These are phyloP conservation scores for Calyptomena viridis DNA, from an alignment of 2,113 vertebrate genomes.

Conservation along the genomic window DNA sequence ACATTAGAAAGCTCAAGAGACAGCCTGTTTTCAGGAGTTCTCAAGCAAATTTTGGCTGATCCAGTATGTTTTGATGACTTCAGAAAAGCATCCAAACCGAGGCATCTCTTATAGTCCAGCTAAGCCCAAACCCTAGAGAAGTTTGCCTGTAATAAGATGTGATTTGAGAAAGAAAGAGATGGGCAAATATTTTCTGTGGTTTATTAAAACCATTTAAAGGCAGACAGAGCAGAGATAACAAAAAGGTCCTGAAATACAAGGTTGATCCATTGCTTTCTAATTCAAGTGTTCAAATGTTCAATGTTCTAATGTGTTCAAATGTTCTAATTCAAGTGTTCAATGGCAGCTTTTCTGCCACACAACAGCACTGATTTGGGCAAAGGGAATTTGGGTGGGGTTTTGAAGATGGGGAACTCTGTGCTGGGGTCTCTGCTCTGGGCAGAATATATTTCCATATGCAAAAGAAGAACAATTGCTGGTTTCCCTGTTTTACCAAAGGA, in stretches of 20 bases:
- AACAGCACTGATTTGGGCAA: not conserved
- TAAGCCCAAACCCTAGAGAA: not conserved
- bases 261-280: not conserved
- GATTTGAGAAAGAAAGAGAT: not conserved
- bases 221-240: not conserved
- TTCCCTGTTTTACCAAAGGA: not conserved
- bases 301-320: not conserved
- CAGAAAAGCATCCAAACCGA: slow-evolving; percentile 10
- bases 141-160: not conserved
- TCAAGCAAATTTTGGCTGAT: slow-evolving; percentile 32
- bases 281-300: not conserved
- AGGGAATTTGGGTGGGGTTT: not conserved
- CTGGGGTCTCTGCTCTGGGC: not conserved
- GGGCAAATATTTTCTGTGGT: not conserved
- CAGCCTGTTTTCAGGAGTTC: slow-evolving; percentile 35
- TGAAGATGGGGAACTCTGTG: not conserved
- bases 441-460: not conserved
- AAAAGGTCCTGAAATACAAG: not conserved
- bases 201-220: not conserved
- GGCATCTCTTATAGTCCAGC: not conserved
- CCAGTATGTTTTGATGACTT: slow-evolving; percentile 9
- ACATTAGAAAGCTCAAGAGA: slow-evolving; percentile 37
- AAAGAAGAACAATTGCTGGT: not conserved
- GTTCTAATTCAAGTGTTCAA: not conserved
- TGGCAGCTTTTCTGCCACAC: not conserved